Evolutionary conservation across 2,113 vertebrate genomes (phyloP).

Genomic region (Serinus canaria): DNA sequence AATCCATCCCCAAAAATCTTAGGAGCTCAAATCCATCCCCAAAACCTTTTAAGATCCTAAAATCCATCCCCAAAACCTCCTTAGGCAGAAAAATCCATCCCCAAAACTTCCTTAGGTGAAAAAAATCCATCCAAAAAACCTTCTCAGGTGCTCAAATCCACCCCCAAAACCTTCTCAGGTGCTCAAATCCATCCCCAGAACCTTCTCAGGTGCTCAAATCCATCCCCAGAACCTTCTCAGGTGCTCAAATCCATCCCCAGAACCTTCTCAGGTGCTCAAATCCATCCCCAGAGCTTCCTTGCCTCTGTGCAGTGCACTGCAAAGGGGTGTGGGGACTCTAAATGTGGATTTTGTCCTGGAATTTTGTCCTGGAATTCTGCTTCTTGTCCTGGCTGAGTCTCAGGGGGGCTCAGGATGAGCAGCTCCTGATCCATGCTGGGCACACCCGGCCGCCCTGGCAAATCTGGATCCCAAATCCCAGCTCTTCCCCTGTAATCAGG

Average conservation of each 20-base stretch:
- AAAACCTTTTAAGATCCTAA: neutral
- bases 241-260: neutral
- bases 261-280: neutral
- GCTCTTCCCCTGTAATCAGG: neutral
- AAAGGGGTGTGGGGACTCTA: neutral
- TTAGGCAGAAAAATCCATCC: too few relatives aligned
- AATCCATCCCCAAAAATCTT: neutral
- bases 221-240: accelerated
- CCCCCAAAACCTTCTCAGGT: neutral
- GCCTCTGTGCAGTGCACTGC: accelerated
- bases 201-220: accelerated
- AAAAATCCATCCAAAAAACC: neutral
- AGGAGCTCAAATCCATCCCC: too few relatives aligned
- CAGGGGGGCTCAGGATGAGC: neutral
- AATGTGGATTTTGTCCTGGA: accelerated
- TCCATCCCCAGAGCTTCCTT: too few relatives aligned
- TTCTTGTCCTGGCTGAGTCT: neutral
- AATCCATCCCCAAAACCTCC: neutral
- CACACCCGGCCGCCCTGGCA: neutral
- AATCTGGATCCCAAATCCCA: neutral
- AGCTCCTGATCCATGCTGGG: accelerated
- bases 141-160: neutral
- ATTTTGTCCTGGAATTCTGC: neutral
- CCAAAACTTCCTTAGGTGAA: too few relatives aligned
- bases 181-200: neutral